phyloP scores from a whole-genome alignment of 2,113 vertebrate genomes.

The Charina bottae region DNA sequence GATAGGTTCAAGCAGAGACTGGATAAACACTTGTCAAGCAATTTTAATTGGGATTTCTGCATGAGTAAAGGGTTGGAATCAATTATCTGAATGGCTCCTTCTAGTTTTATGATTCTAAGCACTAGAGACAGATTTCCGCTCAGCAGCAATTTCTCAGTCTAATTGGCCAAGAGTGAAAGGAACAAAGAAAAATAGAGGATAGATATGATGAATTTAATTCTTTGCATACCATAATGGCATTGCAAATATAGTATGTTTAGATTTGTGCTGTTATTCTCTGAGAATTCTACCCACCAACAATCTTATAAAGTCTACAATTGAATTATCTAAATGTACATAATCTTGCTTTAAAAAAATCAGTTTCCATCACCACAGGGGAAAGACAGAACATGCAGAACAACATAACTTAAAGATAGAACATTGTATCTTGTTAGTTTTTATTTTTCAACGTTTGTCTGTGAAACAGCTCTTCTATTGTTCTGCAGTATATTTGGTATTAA shows the following conservation, averaged over 20 bases:
- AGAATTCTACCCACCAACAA: not conserved
- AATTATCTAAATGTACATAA: fast-evolving
- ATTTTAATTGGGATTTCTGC: not conserved
- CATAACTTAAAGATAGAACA: constrained; percentile 35
- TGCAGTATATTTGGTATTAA: constrained; percentile 40
- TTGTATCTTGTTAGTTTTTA: constrained; percentile 19
- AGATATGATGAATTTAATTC: not conserved
- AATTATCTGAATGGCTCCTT: not conserved
- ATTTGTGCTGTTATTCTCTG: not conserved
- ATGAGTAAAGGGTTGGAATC: not conserved
- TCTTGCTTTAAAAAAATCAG: constrained; percentile 20
- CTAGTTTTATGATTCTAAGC: not conserved
- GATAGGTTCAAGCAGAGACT: not conserved
- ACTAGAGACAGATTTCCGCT: constrained; percentile 23
- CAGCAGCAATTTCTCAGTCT: constrained; percentile 25
- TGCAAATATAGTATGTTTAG: not conserved
- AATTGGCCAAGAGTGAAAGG: not conserved
- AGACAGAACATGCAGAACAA: constrained; percentile 14
- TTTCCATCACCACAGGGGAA: not conserved
- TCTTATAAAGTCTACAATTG: not conserved
- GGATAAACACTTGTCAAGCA: not conserved
- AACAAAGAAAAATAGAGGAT: not conserved
- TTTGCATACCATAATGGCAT: not conserved
- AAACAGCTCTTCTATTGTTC: constrained; percentile 36
- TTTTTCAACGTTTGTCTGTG: not conserved